Percentiles rank a stretch among this genome's conserved stretches.
phyloP scores from a whole-genome alignment of 30 jellyfish, hydroid and myxozoan species.

The Hydra vulgaris region DNA sequence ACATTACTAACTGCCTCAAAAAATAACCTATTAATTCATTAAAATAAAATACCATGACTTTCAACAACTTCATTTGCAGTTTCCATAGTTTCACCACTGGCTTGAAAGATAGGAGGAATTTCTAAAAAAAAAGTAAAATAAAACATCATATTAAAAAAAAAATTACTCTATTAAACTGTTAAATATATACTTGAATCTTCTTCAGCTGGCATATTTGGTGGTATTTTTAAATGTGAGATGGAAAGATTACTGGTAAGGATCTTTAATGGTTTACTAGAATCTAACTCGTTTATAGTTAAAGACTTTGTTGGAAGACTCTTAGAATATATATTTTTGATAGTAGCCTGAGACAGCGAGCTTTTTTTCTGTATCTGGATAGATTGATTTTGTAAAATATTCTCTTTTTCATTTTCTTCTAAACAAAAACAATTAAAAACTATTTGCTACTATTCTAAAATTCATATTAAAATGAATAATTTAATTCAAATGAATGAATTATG shows the following conservation, averaged over 20 bases:
- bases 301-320: not conserved
- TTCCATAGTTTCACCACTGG: slow-evolving; percentile 62
- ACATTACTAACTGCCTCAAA: not conserved
- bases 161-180: not conserved
- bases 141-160: not conserved
- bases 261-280: not conserved
- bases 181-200: not conserved
- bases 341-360: not conserved
- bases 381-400: not conserved
- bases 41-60: slow-evolving; percentile 33
- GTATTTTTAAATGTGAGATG: not conserved
- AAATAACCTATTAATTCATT: not conserved
- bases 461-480: too few species aligned
- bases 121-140: not conserved
- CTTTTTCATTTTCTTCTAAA: not conserved
- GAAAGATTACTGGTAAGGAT: not conserved
- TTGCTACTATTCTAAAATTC: not conserved
- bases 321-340: not conserved
- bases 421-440: not conserved
- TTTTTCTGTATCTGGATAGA: not conserved
- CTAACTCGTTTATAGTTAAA: not conserved
- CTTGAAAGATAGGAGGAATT: slow-evolving; percentile 30
- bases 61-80: slow-evolving; percentile 36
- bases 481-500: too few species aligned
- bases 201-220: not conserved